Conservation (phyloP, 92 coral and sea anemone species). For the Bergia puertoricense region DNA sequence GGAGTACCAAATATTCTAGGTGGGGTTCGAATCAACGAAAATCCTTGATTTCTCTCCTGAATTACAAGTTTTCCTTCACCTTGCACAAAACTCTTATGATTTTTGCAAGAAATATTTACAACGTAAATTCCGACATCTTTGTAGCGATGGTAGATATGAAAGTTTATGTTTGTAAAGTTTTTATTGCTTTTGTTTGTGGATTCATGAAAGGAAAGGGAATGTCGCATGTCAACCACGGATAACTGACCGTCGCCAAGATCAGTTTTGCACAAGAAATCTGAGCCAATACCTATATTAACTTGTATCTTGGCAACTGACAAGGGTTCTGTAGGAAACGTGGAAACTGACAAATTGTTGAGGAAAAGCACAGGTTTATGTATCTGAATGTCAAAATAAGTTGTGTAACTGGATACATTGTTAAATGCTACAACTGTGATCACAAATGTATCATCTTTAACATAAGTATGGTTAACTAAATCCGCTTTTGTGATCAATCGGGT, state of each 20-base stretch:
- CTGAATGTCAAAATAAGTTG: background rate
- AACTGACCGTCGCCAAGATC: background rate
- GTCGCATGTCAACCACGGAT: background rate
- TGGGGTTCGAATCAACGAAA: background rate
- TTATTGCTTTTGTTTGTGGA: background rate
- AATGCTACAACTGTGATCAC: background rate
- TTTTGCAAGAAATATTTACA: background rate
- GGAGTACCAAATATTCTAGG: background rate
- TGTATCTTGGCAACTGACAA: background rate
- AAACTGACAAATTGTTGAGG: background rate
- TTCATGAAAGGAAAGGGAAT: background rate
- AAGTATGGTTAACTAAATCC: background rate
- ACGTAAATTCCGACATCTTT: background rate
- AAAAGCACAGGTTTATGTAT: background rate
- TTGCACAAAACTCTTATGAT: background rate
- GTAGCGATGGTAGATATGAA: background rate
- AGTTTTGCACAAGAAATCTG: background rate
- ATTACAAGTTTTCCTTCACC: background rate
- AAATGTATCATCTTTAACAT: background rate
- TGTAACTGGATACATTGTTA: background rate
- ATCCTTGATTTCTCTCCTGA: background rate
- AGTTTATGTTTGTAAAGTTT: background rate
- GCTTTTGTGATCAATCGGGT: background rate
- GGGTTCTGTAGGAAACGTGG: background rate
- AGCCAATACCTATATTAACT: background rate